Evolutionary conservation across 2,888 invertebrate species (phyloP).

Genomic region (Tachina fera): DNA sequence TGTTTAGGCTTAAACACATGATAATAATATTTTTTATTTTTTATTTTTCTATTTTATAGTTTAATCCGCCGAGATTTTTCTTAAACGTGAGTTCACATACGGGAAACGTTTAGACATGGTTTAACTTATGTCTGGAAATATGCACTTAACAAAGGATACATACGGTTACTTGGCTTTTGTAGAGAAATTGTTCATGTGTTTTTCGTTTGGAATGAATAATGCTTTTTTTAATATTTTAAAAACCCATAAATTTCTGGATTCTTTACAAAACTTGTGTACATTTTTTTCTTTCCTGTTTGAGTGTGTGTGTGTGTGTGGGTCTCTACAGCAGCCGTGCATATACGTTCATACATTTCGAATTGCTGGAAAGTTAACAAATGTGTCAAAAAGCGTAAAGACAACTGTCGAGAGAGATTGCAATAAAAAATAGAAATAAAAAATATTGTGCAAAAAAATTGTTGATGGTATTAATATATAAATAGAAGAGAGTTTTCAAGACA

Average conservation of each 20-base stretch:
- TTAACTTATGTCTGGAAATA: background rate
- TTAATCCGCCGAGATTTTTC: conserved; percentile 67
- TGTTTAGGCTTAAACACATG: conserved; percentile 56
- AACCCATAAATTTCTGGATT: conserved; percentile 30
- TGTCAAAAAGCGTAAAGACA: conserved; percentile 60
- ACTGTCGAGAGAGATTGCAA: conserved; percentile 42
- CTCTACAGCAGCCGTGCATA: background rate
- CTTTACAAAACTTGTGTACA: conserved; percentile 10
- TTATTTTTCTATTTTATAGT: conserved; percentile 1
- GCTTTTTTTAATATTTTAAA: conserved; percentile 24
- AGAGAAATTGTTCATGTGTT: background rate
- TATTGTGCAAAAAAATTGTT: conserved; percentile 11
- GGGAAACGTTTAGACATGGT: conserved; percentile 17
- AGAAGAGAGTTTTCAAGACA: conserved; percentile 13
- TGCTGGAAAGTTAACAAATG: conserved; percentile 53
- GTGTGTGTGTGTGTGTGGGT: background rate
- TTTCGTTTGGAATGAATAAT: conserved; percentile 32
- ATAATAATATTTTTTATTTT: conserved; percentile 7
- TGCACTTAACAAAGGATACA: conserved; percentile 30
- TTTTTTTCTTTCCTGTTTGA: background rate
- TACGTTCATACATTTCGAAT: conserved; percentile 21
- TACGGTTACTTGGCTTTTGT: background rate
- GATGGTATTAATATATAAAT: conserved; percentile 48
- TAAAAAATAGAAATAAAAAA: conserved; percentile 18
- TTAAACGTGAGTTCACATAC: conserved; percentile 65